These are phyloP conservation scores for Agrochola circellaris DNA, from an alignment of 2,888 invertebrate genomes.

Conservation along the genomic window DNA sequence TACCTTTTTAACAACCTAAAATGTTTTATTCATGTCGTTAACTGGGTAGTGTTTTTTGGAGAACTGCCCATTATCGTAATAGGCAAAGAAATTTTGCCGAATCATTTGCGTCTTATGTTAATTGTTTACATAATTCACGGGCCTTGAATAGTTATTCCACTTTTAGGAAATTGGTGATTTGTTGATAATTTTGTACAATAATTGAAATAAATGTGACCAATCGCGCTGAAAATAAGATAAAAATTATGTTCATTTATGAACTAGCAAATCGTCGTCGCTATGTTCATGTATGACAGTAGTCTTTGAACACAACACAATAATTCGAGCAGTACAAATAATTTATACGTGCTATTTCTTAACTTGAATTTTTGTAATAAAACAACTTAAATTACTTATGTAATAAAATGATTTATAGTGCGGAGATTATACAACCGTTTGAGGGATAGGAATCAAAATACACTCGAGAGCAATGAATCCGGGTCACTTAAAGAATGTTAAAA, in stretches of 20 bases:
- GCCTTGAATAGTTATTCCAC: constrained; percentile 3
- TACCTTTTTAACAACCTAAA: constrained; percentile 40
- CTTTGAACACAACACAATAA: constrained; percentile 10
- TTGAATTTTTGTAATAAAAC: no score
- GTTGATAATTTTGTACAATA: constrained; percentile 1
- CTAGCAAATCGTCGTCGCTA: constrained; percentile 7
- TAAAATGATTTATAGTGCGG: neutral
- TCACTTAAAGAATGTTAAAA: no score
- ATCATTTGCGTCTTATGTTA: constrained; percentile 26
- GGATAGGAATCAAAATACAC: neutral
- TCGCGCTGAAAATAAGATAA: neutral
- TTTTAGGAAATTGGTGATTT: neutral
- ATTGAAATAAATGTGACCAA: constrained; percentile 22
- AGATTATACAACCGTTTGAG: neutral
- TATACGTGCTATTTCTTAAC: no score
- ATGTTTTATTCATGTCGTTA: constrained; percentile 52
- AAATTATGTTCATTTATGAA: neutral
- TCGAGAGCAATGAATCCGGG: no score
- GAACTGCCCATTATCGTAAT: constrained; percentile 29
- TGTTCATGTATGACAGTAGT: neutral
- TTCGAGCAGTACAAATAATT: neutral
- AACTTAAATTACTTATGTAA: neutral
- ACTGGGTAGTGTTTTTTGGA: constrained; percentile 38
- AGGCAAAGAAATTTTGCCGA: constrained; percentile 1
- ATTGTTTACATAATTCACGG: constrained; percentile 19